Evolutionary conservation across 2,888 invertebrate species (phyloP), one percentile per base, ranked within the genome.

Genomic region (Chrysolina haemoptera): DNA sequence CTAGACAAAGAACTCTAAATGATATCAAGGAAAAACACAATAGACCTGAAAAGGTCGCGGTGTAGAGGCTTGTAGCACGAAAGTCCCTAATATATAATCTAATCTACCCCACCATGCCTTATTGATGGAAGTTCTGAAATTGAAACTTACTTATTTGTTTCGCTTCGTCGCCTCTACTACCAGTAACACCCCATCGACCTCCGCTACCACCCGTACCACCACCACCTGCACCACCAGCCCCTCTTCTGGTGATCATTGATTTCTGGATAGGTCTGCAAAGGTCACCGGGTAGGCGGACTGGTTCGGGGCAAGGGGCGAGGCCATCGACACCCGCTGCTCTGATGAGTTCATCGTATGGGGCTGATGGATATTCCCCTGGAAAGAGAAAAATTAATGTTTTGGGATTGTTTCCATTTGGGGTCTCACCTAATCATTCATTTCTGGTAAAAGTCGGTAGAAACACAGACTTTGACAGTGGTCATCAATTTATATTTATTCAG

Each of bases 231-330:
- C 81, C 82, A 12, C 80, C 79, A 20, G 84, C 81, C 12, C 81
- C 80, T n/a, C 83, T 78, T 5, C 82, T 83, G 62, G 85, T 80
- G 1, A 85, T 84, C 1, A 81, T 82, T 9, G 89, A 87, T 78
- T 88, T 89, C 63, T 90, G 89, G 0, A 89, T 88, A 1, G 90
- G 91, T 48, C 91, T 86, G 82, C 90, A 91, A 0, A 91, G 90
- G 84, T 91, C 91, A 0, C 91, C 91, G 0, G 91, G 91, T 62
- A 91, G 85, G 0, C 89, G 87, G 84, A 90, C 88, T 0, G 91
- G 90, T 82, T 91, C 90, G 2, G 91, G 88, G 79, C 91, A 91
- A 1, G 91, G 90, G 0, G 90, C 88, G 0, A 86, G 79, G 2
- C 91, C 91, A 68, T 89, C 89, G 10, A 90, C 89, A 71, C 91